Base-by-base conservation (phyloP, 2,113 vertebrate genomes). In the Paramisgurnus dabryanus region DNA sequence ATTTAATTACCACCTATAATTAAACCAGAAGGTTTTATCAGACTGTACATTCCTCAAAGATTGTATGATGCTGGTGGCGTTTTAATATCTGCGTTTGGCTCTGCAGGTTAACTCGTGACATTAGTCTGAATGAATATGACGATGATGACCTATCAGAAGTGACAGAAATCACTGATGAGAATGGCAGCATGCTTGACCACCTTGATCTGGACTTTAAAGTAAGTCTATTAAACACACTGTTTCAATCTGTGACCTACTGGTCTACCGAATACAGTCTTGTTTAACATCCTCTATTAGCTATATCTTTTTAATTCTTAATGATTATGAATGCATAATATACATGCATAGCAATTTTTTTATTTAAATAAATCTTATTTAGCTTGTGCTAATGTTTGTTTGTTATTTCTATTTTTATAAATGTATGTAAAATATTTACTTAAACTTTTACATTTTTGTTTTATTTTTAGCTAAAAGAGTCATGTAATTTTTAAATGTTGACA, bases 51-150 rank as follows among this genome's bases (percentile, higher is more conserved):
- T 72, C 15, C 53, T 57, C 50, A 18, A 5, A 41, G 53, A 40
- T 57, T 40, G 50, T 72, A 5, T n/a, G n/a, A 9, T 8, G 17
- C 9, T 58, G 6, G 12, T 40, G 9, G 41, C 10, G 5, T 39
- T 9, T 40, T 5, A 6, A 15, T 72, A 27, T 47, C 34, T 72
- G 60, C 67, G 39, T 18, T 13, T 10, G 47, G 39, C 41, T 4
- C 53, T 69, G n/a, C 71, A 96, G 95, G 91, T 89, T 94, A 67
- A 94, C 95, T 45, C 93, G 96, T 85, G 95, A 96, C 88, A 95
- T 96, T 87, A 96, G 95, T 85, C 92, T 95, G 89, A 94, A 95
- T 82, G 95, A 96, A 84, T 96, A 96, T 10, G 95, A 96, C 0
- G 95, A 96, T 0, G 95, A 96, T 70, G 95, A 96, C 80, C 87